These are phyloP conservation scores for Megathymus violae DNA, from an alignment of 1,140 invertebrate species.

Conservation along the genomic window DNA sequence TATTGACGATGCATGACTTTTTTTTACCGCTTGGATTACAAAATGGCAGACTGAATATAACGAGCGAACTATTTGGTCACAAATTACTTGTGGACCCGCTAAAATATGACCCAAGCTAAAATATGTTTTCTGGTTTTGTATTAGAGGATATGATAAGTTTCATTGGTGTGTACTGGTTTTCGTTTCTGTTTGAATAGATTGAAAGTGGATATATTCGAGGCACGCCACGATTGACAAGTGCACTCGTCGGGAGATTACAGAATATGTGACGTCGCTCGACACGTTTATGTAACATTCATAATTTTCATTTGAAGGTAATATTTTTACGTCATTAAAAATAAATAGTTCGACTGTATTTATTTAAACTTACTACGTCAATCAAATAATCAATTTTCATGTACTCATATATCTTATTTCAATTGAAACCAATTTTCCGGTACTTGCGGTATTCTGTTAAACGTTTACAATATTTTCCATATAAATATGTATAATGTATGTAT, in stretches of 20 bases:
- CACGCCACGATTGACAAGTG: conserved; percentile 63
- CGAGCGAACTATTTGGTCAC: conserved; percentile 30
- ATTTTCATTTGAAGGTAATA: neutral
- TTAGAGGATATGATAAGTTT: conserved; percentile 30
- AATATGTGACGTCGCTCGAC: conserved; percentile 45
- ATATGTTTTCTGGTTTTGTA: conserved; percentile 29
- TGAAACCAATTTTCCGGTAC: too few relatives aligned
- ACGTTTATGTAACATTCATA: conserved; percentile 38
- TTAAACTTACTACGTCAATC: too few relatives aligned
- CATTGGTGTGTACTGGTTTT: conserved; percentile 17
- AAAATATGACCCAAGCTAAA: conserved; percentile 8
- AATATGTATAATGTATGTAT: too few relatives aligned
- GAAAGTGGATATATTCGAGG: conserved; percentile 45
- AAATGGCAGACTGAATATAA: conserved; percentile 59
- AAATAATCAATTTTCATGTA: too few relatives aligned
- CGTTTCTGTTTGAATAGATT: conserved; percentile 61
- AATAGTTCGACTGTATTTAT: too few relatives aligned
- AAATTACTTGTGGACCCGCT: conserved; percentile 27
- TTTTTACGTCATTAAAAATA: too few relatives aligned
- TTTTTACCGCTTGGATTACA: conserved; percentile 67
- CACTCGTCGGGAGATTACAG: conserved; percentile 65
- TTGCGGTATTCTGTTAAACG: too few relatives aligned
- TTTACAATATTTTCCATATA: too few relatives aligned
- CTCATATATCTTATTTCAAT: too few relatives aligned
- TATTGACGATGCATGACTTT: conserved; percentile 73